Evolutionary conservation across 2,888 invertebrate species (phyloP).

Genomic region (Drosophila koepferae): DNA sequence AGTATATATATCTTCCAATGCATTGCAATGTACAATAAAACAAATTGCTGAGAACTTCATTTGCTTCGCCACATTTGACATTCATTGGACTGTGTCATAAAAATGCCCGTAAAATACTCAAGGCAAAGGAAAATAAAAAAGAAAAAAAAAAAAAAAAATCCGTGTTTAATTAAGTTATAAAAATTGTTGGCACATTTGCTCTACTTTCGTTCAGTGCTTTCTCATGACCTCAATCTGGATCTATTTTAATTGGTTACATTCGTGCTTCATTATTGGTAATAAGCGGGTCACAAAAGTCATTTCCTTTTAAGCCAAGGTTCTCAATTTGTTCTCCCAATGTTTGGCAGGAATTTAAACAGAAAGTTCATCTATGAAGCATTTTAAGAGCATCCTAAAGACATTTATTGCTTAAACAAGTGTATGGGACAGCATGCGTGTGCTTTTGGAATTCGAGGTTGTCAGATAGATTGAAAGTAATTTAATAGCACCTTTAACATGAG

Average conservation of each 20-base stretch:
- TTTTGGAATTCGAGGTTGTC: background rate
- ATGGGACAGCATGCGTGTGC: background rate
- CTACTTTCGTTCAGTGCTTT: conserved; percentile 9
- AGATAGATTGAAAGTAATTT: background rate
- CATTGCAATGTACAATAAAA: conserved; percentile 74
- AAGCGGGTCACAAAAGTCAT: conserved; percentile 11
- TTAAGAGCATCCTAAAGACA: background rate
- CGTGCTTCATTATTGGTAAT: conserved; percentile 24
- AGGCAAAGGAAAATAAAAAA: conserved; percentile 29
- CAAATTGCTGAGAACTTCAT: conserved; percentile 71
- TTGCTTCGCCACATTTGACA: conserved; percentile 40
- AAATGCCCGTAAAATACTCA: conserved; percentile 49
- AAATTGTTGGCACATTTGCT: conserved; percentile 63
- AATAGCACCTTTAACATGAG: background rate
- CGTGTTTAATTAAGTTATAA: conserved; percentile 79
- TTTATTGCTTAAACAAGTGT: background rate
- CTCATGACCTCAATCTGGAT: conserved; percentile 24
- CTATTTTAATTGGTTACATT: conserved; percentile 45
- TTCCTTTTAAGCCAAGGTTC: background rate
- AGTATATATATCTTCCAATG: conserved; percentile 27
- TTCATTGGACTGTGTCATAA: conserved; percentile 19
- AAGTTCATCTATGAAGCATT: background rate
- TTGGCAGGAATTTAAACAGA: background rate
- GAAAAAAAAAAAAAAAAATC: conserved; percentile 42
- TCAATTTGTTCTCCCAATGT: background rate